Base-by-base conservation (phyloP, 1,140 invertebrate genomes). In the Hycleus cichorii region DNA sequence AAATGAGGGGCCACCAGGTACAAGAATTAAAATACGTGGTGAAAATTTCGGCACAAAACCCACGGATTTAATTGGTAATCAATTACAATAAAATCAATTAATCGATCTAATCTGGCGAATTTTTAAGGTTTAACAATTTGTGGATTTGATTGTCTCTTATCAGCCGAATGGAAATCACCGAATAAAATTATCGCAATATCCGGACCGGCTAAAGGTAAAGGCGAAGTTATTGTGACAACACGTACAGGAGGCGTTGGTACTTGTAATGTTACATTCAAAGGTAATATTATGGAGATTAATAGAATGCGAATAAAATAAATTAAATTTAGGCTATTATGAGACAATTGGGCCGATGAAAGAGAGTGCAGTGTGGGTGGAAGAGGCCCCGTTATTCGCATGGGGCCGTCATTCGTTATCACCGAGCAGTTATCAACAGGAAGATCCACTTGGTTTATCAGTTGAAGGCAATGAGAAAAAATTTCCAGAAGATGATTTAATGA, bases 281-380 rank as follows among this genome's bases (percentile, higher is more conserved):
- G 86, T 79, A 54, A 32, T 4, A 10, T 43, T 44, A 2, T 26
- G 3, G 2, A 24, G 6, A 10, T 7, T 42, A 11, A 42, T 40
- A 18, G n/a, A 52, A 42, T 52, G 44, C 1, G 18, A 18, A 18
- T 40, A 40, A 43, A 32, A 32, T 32, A 5, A 32, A 32, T 3
- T 2, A 7, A 53, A 63, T 69, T 39, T 52, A 82, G 84, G 87
- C 0, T 90, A 90, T 68, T 84, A 90, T 75, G 90, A 93, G 72
- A 87, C 87, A 2, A 85, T 91, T 75, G 93, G 93, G 0, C 94
- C 95, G 2, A 83, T 97, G 51, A 97, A 98, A 76, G 97, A 98
- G 73, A 95, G 92, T 67, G 93, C 95, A n/a, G 93, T 98, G 7
- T 99, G 97, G 97, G 91, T 98, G 1, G 95, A 98, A 76, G 95